Conservation (phyloP, 2,888 invertebrate genomes). For the Molorchus minor region DNA sequence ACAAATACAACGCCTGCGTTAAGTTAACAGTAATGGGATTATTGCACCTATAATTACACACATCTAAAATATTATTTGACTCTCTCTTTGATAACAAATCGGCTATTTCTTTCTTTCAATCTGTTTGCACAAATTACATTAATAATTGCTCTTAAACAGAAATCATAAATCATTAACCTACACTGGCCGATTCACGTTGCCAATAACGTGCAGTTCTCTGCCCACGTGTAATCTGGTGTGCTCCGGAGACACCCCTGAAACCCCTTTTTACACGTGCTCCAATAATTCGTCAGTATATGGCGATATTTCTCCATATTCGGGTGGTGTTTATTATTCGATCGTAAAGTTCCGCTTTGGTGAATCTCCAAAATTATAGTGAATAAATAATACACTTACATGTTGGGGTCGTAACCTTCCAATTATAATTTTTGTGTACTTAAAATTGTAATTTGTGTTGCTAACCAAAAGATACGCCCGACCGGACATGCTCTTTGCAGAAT, state of each 20-base stretch:
- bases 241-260: constrained; percentile 62
- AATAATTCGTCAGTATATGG: constrained; percentile 47
- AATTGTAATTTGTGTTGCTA: constrained; percentile 26
- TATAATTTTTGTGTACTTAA: constrained; percentile 30
- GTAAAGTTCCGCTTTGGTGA: constrained; percentile 9
- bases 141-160: too few relatives aligned
- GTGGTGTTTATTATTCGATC: constrained; percentile 40
- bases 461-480: background rate
- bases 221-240: constrained; percentile 63
- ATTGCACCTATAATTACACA: too few relatives aligned
- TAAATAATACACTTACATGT: constrained; percentile 43
- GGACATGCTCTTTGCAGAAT: too few relatives aligned
- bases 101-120: too few relatives aligned
- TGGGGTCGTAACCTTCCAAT: constrained; percentile 61
- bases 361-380: constrained; percentile 33
- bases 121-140: too few relatives aligned
- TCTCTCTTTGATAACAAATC: too few relatives aligned
- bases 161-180: constrained; percentile 12
- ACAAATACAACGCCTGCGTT: too few relatives aligned
- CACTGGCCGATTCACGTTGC: constrained; percentile 61
- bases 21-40: too few relatives aligned
- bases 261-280: constrained; percentile 47
- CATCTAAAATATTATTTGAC: too few relatives aligned
- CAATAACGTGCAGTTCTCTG: constrained; percentile 54
- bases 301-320: constrained; percentile 62